Conservation (phyloP, 2,113 vertebrate species). For the Capreolus pygargus region DNA sequence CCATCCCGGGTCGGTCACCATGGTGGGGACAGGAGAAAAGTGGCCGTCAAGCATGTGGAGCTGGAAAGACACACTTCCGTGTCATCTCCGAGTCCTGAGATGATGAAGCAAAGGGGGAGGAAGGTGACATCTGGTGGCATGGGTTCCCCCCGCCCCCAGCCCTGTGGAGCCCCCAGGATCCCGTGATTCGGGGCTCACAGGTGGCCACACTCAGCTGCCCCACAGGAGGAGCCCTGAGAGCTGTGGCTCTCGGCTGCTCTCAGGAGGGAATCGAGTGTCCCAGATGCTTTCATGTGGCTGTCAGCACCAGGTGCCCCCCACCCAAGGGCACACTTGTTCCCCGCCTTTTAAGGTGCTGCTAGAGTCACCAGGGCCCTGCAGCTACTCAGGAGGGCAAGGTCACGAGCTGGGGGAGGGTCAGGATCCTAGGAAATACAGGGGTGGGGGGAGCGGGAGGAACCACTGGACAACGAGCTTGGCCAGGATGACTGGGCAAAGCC, state of each 20-base stretch:
- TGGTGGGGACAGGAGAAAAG: background rate
- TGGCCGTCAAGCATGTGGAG: background rate
- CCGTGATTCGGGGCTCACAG: background rate
- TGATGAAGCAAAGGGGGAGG: background rate
- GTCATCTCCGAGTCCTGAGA: background rate
- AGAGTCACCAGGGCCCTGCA: background rate
- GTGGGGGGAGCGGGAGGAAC: rapidly evolving
- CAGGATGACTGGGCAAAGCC: rapidly evolving
- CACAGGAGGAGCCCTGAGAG: background rate
- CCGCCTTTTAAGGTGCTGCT: background rate
- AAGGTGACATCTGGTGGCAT: background rate
- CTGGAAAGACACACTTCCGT: rapidly evolving
- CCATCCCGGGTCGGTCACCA: rapidly evolving
- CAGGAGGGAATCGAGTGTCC: background rate
- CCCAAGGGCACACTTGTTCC: background rate
- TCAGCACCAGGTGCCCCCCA: rapidly evolving
- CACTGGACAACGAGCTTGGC: background rate
- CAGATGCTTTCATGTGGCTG: rapidly evolving
- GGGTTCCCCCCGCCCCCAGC: background rate
- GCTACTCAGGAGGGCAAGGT: background rate
- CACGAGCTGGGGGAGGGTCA: background rate
- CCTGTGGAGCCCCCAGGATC: background rate
- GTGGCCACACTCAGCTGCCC: no score
- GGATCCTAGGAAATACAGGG: background rate
- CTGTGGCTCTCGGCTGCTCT: background rate